These are phyloP conservation scores for Calliphora vomitoria DNA, from an alignment of 2,888 invertebrate species.

Conservation along the genomic window DNA sequence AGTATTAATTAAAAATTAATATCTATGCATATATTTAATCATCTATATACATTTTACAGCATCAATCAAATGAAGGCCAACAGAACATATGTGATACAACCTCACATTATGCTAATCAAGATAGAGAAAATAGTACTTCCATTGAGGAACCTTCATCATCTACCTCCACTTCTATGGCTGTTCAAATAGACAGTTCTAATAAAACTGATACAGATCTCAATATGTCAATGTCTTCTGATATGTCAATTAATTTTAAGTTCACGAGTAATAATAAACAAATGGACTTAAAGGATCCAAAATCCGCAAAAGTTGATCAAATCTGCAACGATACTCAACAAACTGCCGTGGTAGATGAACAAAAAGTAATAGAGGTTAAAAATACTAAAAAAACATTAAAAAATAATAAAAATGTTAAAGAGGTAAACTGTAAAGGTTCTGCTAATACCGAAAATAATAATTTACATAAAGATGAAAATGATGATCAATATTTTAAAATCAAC, in stretches of 20 bases:
- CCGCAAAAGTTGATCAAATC: background rate
- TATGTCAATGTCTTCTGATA: slow-evolving; percentile 7
- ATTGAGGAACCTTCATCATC: background rate
- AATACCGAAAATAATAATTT: too few species aligned
- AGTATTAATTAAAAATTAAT: background rate
- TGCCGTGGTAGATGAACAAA: background rate
- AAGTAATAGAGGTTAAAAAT: background rate
- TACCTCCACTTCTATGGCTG: slow-evolving; percentile 12
- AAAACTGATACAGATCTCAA: background rate
- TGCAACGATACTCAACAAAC: too few species aligned
- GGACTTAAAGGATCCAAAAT: too few species aligned
- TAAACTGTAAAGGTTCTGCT: too few species aligned
- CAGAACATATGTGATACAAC: background rate
- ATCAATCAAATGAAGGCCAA: background rate
- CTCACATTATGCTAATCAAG: background rate
- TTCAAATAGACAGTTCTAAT: slow-evolving; percentile 31
- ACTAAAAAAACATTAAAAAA: background rate
- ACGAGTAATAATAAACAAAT: background rate
- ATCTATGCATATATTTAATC: background rate
- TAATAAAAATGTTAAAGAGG: too few species aligned
- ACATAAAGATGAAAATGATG: too few species aligned
- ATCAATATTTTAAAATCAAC: too few species aligned
- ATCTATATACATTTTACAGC: slow-evolving; percentile 4
- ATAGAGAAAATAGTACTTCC: slow-evolving; percentile 16
- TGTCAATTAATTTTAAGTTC: slow-evolving; percentile 8